Evolutionary conservation across 1,140 invertebrate genomes (phyloP).

Genomic region (Apis laboriosa): DNA sequence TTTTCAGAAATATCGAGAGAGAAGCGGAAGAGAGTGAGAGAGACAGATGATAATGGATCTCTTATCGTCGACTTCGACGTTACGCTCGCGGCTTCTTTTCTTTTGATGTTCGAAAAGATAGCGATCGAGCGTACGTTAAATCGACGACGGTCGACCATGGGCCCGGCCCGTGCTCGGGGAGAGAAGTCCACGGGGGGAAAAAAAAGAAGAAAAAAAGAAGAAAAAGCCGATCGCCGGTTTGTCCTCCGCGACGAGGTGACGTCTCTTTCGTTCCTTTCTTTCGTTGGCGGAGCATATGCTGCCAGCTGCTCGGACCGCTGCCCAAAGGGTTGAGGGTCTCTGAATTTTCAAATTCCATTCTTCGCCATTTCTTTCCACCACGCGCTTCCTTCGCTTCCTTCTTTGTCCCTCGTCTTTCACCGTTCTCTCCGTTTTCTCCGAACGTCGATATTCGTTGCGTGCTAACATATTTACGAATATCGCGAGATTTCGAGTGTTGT

Average conservation of each 20-base stretch:
- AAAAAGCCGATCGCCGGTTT: background rate
- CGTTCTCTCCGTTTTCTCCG: background rate
- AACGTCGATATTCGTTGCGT: too few species aligned
- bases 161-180: background rate
- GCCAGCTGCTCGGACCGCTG: constrained; percentile 63
- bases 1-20: background rate
- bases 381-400: background rate
- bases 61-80: background rate
- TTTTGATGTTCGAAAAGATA: background rate
- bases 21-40: too few species aligned
- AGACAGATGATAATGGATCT: background rate
- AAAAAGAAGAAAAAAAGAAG: constrained; percentile 5
- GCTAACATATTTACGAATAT: too few species aligned
- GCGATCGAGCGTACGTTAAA: constrained; percentile 7
- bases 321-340: constrained; percentile 58
- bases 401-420: constrained; percentile 4
- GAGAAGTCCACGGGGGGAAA: too few species aligned
- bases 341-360: constrained; percentile 59
- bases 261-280: constrained; percentile 38
- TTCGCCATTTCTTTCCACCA: constrained; percentile 38
- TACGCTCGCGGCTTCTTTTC: background rate
- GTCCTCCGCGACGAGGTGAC: constrained; percentile 2
- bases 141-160: background rate
- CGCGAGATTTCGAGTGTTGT: too few species aligned
- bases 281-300: constrained; percentile 48